These are phyloP conservation scores for Setipinna tenuifilis DNA, from an alignment of 2,797 vertebrate species.

Conservation along the genomic window DNA sequence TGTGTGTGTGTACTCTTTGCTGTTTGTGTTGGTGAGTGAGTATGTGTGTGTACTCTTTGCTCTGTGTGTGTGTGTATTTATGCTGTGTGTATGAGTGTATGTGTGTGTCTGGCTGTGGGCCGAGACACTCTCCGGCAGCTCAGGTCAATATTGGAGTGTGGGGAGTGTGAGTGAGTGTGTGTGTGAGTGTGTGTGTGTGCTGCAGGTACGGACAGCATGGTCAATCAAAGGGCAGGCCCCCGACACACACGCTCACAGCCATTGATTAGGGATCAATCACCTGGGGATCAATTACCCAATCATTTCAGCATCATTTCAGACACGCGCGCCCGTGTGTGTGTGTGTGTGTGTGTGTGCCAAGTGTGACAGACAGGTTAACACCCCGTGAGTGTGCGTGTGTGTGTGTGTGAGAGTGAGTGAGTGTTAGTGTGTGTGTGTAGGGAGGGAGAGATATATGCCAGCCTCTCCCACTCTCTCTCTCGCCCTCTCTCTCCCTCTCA, in stretches of 20 bases:
- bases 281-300: background rate
- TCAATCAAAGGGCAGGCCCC: background rate
- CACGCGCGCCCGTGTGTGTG: background rate
- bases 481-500: too few relatives aligned
- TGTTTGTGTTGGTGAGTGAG: background rate
- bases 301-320: conserved; percentile 19
- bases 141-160: background rate
- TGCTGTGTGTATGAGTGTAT: background rate
- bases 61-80: background rate
- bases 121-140: background rate
- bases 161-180: too few relatives aligned
- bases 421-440: background rate
- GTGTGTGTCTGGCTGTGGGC: background rate
- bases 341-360: background rate
- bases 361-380: too few relatives aligned
- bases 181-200: background rate
- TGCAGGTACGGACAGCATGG: background rate
- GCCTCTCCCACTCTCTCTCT: background rate
- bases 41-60: background rate
- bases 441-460: background rate
- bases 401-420: too few relatives aligned
- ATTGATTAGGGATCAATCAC: background rate
- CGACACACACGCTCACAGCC: background rate
- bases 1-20: too few relatives aligned
- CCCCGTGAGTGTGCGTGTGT: too few relatives aligned